Conservation (phyloP, 2,113 vertebrate genomes). For the Callorhinus ursinus region DNA sequence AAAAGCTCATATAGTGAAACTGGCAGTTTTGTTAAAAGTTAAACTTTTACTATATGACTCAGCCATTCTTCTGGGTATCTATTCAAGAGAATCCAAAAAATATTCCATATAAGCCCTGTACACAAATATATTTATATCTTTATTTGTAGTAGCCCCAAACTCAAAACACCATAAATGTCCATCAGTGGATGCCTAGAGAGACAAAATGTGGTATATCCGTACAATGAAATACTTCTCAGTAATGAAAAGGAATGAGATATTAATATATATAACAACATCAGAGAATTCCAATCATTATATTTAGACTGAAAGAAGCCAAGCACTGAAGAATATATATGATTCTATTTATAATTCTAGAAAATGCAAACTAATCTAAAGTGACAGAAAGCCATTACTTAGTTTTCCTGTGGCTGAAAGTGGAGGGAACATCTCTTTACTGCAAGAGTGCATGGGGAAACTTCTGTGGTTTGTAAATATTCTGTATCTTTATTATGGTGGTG, state of each 20-base stretch:
- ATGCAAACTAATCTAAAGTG: neutral
- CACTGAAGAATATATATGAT: neutral
- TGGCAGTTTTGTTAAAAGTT: neutral
- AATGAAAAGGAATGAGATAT: neutral
- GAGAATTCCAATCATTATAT: neutral
- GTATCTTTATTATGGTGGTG: neutral
- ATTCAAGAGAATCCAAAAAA: neutral
- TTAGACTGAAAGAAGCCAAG: neutral
- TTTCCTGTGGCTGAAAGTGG: neutral
- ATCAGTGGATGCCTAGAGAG: neutral
- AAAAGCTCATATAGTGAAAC: neutral
- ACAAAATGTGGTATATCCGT: neutral
- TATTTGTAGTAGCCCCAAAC: neutral
- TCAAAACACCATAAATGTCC: neutral
- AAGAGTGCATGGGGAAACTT: neutral
- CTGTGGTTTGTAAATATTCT: neutral
- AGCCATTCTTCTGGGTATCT: neutral
- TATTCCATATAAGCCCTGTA: neutral
- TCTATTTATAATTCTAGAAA: slow-evolving; percentile 6
- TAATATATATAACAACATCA: neutral
- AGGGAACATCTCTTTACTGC: neutral
- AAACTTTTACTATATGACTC: neutral
- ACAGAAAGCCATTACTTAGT: neutral
- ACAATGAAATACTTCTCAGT: neutral
- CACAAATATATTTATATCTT: neutral